These are phyloP conservation scores for Meteorus sp. DNA, from an alignment of 1,140 invertebrate species.

Conservation along the genomic window DNA sequence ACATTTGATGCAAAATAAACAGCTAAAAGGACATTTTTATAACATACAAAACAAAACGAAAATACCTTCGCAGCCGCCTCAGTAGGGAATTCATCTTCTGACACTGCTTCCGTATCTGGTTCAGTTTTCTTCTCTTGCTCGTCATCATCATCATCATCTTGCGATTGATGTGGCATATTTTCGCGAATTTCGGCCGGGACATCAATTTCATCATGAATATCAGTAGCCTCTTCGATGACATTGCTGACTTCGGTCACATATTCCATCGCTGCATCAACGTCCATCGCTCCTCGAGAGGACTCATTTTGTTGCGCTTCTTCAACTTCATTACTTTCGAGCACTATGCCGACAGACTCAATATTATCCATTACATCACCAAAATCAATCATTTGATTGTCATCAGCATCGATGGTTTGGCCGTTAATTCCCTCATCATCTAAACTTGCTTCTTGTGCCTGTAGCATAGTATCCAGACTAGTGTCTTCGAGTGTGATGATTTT, in stretches of 20 bases:
- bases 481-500: slow-evolving; percentile 27
- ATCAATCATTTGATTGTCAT: slow-evolving; percentile 19
- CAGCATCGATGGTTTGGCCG: slow-evolving; percentile 13
- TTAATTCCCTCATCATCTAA: slow-evolving; percentile 22
- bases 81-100: slow-evolving; percentile 67
- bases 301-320: background rate
- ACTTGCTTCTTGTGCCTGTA: slow-evolving; percentile 12
- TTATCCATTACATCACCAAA: slow-evolving; percentile 21
- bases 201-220: background rate
- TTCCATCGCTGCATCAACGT: background rate
- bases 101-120: slow-evolving; percentile 70
- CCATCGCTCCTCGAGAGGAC: too few relatives aligned
- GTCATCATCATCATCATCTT: slow-evolving; percentile 8
- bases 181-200: background rate
- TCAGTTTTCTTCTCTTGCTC: slow-evolving; percentile 49
- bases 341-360: slow-evolving; percentile 10
- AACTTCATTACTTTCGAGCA: slow-evolving; percentile 2
- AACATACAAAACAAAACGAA: background rate
- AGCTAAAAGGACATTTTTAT: slow-evolving; percentile 3
- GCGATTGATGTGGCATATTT: slow-evolving; percentile 4
- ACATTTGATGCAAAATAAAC: slow-evolving; percentile 19
- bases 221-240: background rate
- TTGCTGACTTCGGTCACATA: background rate
- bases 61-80: slow-evolving; percentile 54
- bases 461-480: slow-evolving; percentile 24